Evolutionary conservation across 2,888 invertebrate species (phyloP), one percentile per base, ranked within the genome.

Genomic region (Cantharis nigra): DNA sequence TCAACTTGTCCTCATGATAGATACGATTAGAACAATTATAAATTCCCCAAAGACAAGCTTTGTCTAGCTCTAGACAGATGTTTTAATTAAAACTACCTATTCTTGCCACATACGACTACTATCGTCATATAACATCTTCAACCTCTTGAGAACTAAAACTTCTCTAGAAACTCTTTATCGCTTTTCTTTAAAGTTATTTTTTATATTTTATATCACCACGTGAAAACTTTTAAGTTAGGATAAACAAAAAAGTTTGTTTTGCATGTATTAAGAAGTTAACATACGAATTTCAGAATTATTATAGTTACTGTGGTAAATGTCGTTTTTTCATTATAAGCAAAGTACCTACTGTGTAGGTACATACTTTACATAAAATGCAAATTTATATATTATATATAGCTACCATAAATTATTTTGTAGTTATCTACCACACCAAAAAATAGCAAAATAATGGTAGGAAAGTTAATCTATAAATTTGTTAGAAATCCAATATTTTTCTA

Each of bases 1-100:
- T 82, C 83, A 82, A 83, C 83, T 83, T 85, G 84, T 85, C 84
- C 83, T 83, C 84, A 77, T 84, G 85, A 86, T 85, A 85, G 85
- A 85, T 84, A 83, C 85, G 84, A 84, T 87, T 86, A 85, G 85
- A 84, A 85, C 85, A 85, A 85, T 86, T 86, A 86, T 82, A 82
- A 85, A 82, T 49, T 76, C 79, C 83, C 83, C 70, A 79, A 70
- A 78, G 76, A 75, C 74, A 69, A 71, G 74, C 75, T 65, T 74
- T 70, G 79, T 74, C 77, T 79, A 74, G 71, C 77, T 72, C 72
- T 63, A 79, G 79, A 79, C 79, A 79, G 77, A 75, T 76, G 78
- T 78, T 76, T 78, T 78, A 78, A 78, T 78, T 78, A 78, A 78
- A 78, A 76, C 78, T 78, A 78, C 76, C 75, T 76, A 78, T 78